Percentiles rank a stretch among this genome's conserved stretches.
These are phyloP conservation scores for Zosterops borbonicus DNA, from an alignment of 2,113 vertebrate genomes.

Conservation along the genomic window DNA sequence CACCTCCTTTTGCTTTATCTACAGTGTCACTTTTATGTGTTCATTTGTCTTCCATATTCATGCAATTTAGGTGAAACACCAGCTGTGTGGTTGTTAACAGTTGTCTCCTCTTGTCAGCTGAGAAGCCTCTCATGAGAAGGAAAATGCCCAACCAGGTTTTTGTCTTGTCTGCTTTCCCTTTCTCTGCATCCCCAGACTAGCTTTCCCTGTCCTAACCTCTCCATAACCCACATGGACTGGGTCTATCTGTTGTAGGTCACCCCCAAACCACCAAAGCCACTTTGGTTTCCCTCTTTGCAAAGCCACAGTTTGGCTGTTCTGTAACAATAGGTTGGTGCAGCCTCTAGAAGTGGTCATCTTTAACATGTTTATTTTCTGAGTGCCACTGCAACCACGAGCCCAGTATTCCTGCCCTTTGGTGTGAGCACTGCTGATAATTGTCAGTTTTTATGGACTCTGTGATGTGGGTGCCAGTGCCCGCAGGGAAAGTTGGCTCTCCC, in stretches of 20 bases:
- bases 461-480: not conserved
- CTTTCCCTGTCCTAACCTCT: not conserved
- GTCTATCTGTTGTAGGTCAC: not conserved
- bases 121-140: not conserved
- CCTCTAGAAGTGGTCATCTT: not conserved
- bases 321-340: not conserved
- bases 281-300: not conserved
- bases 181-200: not conserved
- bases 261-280: not conserved
- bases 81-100: not conserved
- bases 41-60: not conserved
- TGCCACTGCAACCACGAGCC: not conserved
- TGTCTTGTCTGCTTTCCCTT: not conserved
- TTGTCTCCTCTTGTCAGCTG: not conserved
- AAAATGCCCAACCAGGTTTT: not conserved
- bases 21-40: not conserved
- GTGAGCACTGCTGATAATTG: not conserved
- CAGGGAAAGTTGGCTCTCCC: not conserved
- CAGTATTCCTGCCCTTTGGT: not conserved
- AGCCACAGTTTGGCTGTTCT: not conserved
- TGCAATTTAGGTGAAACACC: not conserved
- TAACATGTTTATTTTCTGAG: not conserved
- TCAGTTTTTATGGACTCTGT: rapidly evolving
- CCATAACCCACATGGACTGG: rapidly evolving
- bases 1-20: not conserved